Conservation (phyloP, 2,888 invertebrate genomes). For the Dicycla oo region DNA sequence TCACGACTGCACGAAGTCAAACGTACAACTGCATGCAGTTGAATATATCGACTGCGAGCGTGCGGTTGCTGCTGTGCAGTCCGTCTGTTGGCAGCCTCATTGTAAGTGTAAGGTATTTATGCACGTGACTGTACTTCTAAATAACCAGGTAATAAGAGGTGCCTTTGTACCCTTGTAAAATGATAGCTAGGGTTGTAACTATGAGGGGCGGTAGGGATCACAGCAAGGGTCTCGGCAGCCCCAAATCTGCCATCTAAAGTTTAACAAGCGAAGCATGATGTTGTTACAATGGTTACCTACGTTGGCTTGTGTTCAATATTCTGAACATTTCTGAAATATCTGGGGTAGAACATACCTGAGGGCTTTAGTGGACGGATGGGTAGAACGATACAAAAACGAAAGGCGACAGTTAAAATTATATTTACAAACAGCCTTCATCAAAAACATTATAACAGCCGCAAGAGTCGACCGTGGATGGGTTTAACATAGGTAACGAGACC, state of each 20-base stretch:
- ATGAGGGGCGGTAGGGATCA: slow-evolving; percentile 29
- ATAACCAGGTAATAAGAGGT: slow-evolving; percentile 18
- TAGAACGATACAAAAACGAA: background rate
- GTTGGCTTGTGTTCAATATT: slow-evolving; percentile 17
- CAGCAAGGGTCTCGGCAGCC: slow-evolving; percentile 30
- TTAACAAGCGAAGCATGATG: slow-evolving; percentile 40
- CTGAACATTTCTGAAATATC: slow-evolving; percentile 20
- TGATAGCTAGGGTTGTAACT: slow-evolving; percentile 41
- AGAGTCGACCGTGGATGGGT: too few relatives aligned
- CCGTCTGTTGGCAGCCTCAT: too few relatives aligned
- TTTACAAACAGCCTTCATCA: too few relatives aligned
- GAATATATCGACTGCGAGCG: too few relatives aligned
- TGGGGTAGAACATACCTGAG: background rate
- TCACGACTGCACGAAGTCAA: too few relatives aligned
- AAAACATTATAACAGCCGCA: background rate
- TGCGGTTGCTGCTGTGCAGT: too few relatives aligned
- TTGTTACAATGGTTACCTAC: slow-evolving; percentile 12
- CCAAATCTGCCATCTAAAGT: slow-evolving; percentile 48
- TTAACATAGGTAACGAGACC: too few relatives aligned
- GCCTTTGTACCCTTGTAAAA: slow-evolving; percentile 27
- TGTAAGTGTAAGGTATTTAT: background rate
- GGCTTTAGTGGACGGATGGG: background rate
- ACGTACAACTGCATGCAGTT: too few relatives aligned
- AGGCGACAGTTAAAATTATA: background rate
- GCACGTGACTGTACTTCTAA: background rate